Percentiles rank a stretch among this genome's conserved stretches.
Evolutionary conservation across 2,797 vertebrate species (phyloP).

Genomic region (Salarias fasciatus): DNA sequence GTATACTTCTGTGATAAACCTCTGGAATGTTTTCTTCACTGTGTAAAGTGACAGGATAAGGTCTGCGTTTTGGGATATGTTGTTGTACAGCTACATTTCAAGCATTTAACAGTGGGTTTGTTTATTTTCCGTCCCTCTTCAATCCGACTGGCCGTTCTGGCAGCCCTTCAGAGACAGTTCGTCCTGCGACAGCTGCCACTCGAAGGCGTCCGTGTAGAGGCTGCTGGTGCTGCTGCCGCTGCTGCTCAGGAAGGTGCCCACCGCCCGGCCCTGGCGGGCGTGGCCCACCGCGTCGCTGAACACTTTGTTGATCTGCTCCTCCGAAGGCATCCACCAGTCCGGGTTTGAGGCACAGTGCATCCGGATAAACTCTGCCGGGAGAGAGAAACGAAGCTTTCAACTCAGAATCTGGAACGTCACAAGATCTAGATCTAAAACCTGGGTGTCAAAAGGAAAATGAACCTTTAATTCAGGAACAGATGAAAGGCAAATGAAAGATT

Average conservation of each 20-base stretch:
- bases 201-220: constrained; percentile 91
- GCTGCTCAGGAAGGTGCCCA: constrained; percentile 89
- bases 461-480: too few relatives aligned
- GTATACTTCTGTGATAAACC: constrained; percentile 37
- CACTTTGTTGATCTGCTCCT: constrained; percentile 99
- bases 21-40: constrained; percentile 73
- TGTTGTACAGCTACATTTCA: constrained; percentile 65
- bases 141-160: constrained; percentile 91
- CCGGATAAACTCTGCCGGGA: constrained; percentile 94
- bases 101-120: constrained; percentile 35
- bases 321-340: constrained; percentile 99
- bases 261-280: constrained; percentile 94
- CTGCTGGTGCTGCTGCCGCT: constrained; percentile 85
- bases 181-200: constrained; percentile 91
- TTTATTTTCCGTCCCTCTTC: constrained; percentile 58
- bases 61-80: constrained; percentile 64
- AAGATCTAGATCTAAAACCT: too few relatives aligned
- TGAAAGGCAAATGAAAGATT: too few relatives aligned
- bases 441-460: too few relatives aligned
- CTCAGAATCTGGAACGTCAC: too few relatives aligned
- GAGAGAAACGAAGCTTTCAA: too few relatives aligned
- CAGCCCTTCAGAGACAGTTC: constrained; percentile 91
- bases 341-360: constrained; percentile 99
- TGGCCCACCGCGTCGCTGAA: constrained; percentile 98
- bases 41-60: constrained; percentile 61